Evolutionary conservation across 2,888 invertebrate genomes (phyloP).

Genomic region (Ophioninae sp.): DNA sequence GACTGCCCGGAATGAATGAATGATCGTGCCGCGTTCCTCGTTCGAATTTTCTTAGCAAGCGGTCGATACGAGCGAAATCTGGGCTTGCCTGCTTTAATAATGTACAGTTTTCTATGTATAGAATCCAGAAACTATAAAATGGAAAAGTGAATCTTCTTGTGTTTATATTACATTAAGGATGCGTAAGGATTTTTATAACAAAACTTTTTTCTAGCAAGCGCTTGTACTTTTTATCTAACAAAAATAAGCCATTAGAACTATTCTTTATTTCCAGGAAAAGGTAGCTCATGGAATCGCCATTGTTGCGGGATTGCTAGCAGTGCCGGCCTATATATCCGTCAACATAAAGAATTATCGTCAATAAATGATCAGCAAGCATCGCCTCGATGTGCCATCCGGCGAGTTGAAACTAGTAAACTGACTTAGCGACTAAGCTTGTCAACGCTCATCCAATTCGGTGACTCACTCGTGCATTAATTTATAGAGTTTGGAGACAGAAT

Average conservation of each 20-base stretch:
- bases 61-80: no score
- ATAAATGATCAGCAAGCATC: neutral
- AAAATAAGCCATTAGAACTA: no score
- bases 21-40: no score
- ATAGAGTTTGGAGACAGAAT: slow-evolving; percentile 32
- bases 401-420: slow-evolving; percentile 22
- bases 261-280: slow-evolving; percentile 58
- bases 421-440: slow-evolving; percentile 35
- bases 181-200: no score
- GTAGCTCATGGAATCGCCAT: slow-evolving; percentile 48
- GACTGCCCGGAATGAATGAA: no score
- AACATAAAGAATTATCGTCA: slow-evolving; percentile 59
- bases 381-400: neutral
- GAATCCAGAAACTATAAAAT: no score
- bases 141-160: no score
- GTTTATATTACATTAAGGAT: no score
- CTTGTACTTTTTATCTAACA: neutral
- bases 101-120: no score
- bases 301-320: slow-evolving; percentile 15
- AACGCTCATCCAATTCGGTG: neutral
- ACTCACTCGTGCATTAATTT: slow-evolving; percentile 26
- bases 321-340: slow-evolving; percentile 52
- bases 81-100: no score
- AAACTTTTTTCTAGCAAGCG: neutral
- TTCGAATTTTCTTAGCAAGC: no score